phyloP scores from a whole-genome alignment of 2,113 vertebrate species.

The Paedocypris sp. region DNA sequence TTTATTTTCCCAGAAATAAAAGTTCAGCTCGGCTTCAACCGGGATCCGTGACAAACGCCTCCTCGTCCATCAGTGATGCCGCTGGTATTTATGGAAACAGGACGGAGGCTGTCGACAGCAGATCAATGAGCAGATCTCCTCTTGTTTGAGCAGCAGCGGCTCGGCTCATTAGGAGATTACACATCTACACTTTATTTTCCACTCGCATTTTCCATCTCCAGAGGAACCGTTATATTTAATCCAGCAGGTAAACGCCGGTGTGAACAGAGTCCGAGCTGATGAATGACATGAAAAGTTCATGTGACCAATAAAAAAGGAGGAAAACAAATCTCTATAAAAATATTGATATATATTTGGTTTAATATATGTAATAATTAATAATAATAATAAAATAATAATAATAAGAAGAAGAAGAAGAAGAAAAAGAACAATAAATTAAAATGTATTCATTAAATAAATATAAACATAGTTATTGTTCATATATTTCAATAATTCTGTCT shows the following conservation, averaged over 20 bases:
- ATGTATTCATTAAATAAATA: no score
- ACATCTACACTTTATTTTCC: slow-evolving; percentile 52
- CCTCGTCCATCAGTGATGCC: slow-evolving; percentile 46
- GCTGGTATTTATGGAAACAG: slow-evolving; percentile 51
- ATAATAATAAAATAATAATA: no score
- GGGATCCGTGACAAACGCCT: slow-evolving; percentile 45
- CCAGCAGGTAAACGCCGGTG: slow-evolving; percentile 30
- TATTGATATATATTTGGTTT: no score
- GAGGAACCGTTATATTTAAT: slow-evolving; percentile 42
- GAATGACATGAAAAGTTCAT: no score
- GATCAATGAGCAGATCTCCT: slow-evolving; percentile 40
- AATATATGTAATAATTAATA: no score
- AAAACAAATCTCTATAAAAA: no score
- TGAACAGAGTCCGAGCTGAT: slow-evolving; percentile 31
- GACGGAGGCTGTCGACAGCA: slow-evolving; percentile 52
- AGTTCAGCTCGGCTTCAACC: slow-evolving; percentile 30
- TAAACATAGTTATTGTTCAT: no score
- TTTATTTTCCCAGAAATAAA: no score
- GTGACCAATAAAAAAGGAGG: slow-evolving; percentile 21
- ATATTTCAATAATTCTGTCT: no score
- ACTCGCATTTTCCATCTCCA: slow-evolving; percentile 40
- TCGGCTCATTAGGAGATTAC: slow-evolving; percentile 35
- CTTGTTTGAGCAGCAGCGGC: slow-evolving; percentile 44
- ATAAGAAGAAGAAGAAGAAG: no score
- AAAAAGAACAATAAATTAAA: no score